Evolutionary conservation across 2,797 vertebrate genomes (phyloP).

Genomic region (Hemitrygon akajei): DNA sequence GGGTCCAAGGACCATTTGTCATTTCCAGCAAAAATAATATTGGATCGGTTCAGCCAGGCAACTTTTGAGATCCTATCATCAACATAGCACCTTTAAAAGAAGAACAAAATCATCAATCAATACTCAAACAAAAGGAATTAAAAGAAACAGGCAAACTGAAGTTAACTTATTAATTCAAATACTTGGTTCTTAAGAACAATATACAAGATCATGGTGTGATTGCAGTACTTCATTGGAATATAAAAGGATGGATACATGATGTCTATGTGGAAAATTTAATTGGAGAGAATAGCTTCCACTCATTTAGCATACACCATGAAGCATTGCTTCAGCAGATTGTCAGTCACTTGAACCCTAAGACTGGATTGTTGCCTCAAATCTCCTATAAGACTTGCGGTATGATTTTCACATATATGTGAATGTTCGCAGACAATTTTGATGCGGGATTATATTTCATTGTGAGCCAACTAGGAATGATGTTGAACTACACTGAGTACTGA

Average conservation of each 20-base stretch:
- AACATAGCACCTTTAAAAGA: slow-evolving; percentile 78
- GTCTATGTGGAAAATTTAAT: background rate
- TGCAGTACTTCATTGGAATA: background rate
- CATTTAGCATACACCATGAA: background rate
- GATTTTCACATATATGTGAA: background rate
- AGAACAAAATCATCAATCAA: slow-evolving; percentile 39
- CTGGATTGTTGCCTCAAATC: background rate
- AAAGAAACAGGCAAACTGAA: slow-evolving; percentile 41
- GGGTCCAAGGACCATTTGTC: slow-evolving; percentile 99
- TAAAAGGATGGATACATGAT: background rate
- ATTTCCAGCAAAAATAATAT: slow-evolving; percentile 94
- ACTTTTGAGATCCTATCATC: slow-evolving; percentile 96
- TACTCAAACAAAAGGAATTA: slow-evolving; percentile 41
- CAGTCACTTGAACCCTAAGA: background rate
- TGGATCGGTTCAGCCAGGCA: slow-evolving; percentile 97
- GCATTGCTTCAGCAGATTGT: background rate
- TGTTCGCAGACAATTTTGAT: background rate
- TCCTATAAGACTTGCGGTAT: background rate
- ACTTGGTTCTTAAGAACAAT: background rate
- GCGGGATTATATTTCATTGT: background rate
- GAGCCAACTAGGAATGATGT: background rate
- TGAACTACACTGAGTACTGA: background rate
- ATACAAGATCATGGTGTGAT: background rate
- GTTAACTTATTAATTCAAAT: background rate
- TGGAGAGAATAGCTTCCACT: background rate